Conservation (phyloP, 2,113 vertebrate species). For the Taxidea taxus region DNA sequence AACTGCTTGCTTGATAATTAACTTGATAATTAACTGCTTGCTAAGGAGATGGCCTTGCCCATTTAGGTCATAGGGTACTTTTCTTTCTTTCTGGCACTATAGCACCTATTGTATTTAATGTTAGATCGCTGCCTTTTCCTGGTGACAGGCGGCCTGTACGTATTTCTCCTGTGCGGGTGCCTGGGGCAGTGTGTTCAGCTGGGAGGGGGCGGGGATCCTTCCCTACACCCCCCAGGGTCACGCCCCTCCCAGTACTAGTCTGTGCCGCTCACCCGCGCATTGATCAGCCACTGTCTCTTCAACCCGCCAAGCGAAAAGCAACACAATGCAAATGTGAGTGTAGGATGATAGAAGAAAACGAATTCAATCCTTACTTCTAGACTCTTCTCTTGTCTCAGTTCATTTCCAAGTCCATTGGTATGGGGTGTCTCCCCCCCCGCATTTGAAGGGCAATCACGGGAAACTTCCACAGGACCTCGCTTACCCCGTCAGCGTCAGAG, state of each 20-base stretch:
- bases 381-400: not conserved
- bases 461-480: not conserved
- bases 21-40: not conserved
- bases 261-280: not conserved
- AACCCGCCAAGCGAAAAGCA: not conserved
- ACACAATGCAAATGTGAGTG: not conserved
- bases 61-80: not conserved
- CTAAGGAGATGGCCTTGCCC: not conserved
- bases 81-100: not conserved
- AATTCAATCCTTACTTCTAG: not conserved
- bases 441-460: not conserved
- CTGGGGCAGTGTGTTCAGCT: too few relatives aligned
- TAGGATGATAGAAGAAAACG: not conserved
- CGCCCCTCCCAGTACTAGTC: rapidly evolving
- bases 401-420: not conserved
- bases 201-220: too few relatives aligned
- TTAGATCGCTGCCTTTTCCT: not conserved
- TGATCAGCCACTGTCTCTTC: not conserved
- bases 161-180: not conserved
- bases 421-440: not conserved
- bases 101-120: not conserved
- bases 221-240: rapidly evolving
- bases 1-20: not conserved
- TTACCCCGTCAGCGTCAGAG: not conserved
- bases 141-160: not conserved